These are phyloP conservation scores for Poeciliopsis occidentalis DNA, from an alignment of 2,113 vertebrate species.

Conservation along the genomic window DNA sequence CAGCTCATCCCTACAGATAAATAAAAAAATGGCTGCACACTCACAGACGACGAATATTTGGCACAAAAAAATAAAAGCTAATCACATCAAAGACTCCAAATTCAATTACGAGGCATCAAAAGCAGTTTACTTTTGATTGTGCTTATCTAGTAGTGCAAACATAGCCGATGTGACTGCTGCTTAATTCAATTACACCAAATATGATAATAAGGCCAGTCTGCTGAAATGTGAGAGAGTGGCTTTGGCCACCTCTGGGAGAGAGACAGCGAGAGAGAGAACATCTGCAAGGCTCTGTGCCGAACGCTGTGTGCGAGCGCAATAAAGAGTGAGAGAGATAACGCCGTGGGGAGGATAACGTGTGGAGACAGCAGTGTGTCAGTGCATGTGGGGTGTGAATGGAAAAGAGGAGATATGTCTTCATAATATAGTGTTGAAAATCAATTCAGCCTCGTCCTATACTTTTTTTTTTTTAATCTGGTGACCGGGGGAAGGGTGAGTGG, in stretches of 20 bases:
- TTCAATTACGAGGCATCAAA: conserved; percentile 51
- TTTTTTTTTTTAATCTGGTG: conserved; percentile 50
- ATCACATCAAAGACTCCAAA: conserved; percentile 47
- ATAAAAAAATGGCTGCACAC: neutral
- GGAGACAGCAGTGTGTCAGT: conserved; percentile 56
- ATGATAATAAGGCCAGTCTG: conserved; percentile 64
- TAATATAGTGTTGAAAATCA: conserved; percentile 67
- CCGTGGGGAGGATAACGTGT: conserved; percentile 49
- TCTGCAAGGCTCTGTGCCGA: conserved; percentile 56
- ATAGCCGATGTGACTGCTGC: conserved; percentile 31
- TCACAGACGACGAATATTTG: conserved; percentile 26
- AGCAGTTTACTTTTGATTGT: conserved; percentile 50
- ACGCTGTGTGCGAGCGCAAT: conserved; percentile 63
- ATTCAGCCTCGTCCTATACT: conserved; percentile 53
- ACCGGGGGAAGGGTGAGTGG: neutral
- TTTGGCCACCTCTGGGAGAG: conserved; percentile 38
- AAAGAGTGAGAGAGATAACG: conserved; percentile 69
- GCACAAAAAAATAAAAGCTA: conserved; percentile 19
- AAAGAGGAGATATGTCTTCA: conserved; percentile 71
- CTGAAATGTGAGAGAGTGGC: conserved; percentile 56
- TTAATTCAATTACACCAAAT: conserved; percentile 72
- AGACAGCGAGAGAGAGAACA: conserved; percentile 54
- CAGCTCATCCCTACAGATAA: conserved; percentile 25
- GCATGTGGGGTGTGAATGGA: conserved; percentile 53
- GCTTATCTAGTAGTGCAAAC: conserved; percentile 49